Conservation (phyloP, 2,888 invertebrate species). For the Amblyjoppa fuscipennis region DNA sequence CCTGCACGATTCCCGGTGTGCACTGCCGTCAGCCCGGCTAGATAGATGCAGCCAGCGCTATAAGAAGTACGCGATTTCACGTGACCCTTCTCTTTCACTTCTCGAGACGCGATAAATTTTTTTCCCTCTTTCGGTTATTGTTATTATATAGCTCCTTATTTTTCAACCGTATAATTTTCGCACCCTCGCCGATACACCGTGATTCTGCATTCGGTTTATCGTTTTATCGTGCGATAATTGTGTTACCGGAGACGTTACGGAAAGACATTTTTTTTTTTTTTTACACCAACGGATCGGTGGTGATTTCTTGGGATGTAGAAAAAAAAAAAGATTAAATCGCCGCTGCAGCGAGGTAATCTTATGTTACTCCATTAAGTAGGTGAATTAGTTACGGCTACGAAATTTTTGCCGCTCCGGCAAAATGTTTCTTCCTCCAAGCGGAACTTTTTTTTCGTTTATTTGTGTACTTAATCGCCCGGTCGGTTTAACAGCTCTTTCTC, state of each 20-base stretch:
- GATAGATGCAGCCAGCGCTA: slow-evolving; percentile 43
- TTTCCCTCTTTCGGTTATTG: background rate
- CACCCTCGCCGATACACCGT: background rate
- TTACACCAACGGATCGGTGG: background rate
- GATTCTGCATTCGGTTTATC: slow-evolving; percentile 2
- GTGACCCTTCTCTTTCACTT: slow-evolving; percentile 64
- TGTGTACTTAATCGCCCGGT: background rate
- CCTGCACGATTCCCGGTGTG: slow-evolving; percentile 72
- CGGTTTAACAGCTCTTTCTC: background rate
- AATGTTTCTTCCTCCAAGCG: no score
- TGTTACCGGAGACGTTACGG: background rate
- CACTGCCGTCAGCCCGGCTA: slow-evolving; percentile 52
- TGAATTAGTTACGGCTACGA: no score
- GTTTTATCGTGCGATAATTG: background rate
- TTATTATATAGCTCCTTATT: slow-evolving; percentile 35
- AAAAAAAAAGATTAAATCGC: no score
- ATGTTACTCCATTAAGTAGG: no score
- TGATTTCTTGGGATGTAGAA: no score
- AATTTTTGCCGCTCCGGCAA: no score
- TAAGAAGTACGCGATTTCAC: slow-evolving; percentile 53
- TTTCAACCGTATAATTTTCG: slow-evolving; percentile 27
- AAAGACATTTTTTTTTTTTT: background rate
- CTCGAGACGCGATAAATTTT: slow-evolving; percentile 17
- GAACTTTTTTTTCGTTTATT: background rate
- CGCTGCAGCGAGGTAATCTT: no score